Percentiles rank a stretch among this genome's conserved stretches.
phyloP scores from a whole-genome alignment of 2,888 invertebrate species.

The Parasteatoda lunata region DNA sequence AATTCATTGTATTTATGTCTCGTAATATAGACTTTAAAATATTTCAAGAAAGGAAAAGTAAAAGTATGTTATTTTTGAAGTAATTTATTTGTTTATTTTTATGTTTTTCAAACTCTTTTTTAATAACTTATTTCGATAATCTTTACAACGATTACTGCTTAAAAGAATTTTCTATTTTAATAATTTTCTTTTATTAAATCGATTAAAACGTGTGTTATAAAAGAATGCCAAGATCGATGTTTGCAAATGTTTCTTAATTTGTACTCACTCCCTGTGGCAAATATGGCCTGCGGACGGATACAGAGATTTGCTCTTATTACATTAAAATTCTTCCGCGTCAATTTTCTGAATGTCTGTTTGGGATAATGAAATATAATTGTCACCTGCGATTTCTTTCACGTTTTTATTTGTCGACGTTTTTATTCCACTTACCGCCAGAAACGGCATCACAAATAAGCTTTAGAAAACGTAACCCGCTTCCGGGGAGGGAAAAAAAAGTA shows the following conservation, averaged over 20 bases:
- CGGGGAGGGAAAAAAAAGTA: neutral
- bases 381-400: neutral
- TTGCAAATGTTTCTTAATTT: neutral
- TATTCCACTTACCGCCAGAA: neutral
- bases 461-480: neutral
- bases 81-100: too few species aligned
- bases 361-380: neutral
- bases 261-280: neutral
- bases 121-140: too few species aligned
- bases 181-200: too few species aligned
- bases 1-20: too few species aligned
- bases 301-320: neutral
- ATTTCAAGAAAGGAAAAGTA: too few species aligned
- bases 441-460: too few species aligned
- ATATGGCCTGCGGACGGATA: neutral
- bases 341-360: neutral
- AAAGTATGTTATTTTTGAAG: too few species aligned
- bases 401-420: neutral
- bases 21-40: too few species aligned
- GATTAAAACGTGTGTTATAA: too few species aligned
- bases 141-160: too few species aligned
- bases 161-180: too few species aligned
- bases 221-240: neutral
- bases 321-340: neutral
- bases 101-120: too few species aligned